These are phyloP conservation scores for Lagodon rhomboides DNA, from an alignment of 2,797 vertebrate species.

Conservation along the genomic window DNA sequence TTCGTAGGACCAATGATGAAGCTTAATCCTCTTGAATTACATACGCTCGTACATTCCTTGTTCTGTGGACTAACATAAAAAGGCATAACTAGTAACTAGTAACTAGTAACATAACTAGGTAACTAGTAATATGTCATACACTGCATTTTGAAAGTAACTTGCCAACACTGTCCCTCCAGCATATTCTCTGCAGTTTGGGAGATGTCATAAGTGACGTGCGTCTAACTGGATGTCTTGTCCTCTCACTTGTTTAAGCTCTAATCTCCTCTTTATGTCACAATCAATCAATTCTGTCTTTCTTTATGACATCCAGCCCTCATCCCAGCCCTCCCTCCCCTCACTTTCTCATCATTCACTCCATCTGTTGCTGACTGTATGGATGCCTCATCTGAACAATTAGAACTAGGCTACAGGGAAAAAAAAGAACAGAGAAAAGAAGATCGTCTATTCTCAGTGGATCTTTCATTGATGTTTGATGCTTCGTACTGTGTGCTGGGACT, in stretches of 20 bases:
- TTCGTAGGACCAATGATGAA: too few species aligned
- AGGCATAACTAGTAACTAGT: too few species aligned
- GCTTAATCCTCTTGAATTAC: too few species aligned
- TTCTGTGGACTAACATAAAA: too few species aligned
- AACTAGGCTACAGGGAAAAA: not conserved
- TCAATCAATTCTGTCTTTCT: slow-evolving; percentile 64
- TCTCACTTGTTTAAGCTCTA: slow-evolving; percentile 69
- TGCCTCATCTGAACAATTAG: slow-evolving; percentile 34
- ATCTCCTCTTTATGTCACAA: slow-evolving; percentile 67
- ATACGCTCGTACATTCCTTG: too few species aligned
- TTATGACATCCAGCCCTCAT: slow-evolving; percentile 48
- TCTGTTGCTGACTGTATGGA: slow-evolving; percentile 58
- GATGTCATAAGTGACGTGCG: slow-evolving; percentile 5
- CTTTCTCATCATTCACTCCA: slow-evolving; percentile 61
- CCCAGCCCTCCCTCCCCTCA: slow-evolving; percentile 25
- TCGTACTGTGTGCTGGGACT: too few species aligned
- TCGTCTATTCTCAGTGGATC: not conserved
- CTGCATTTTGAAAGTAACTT: too few species aligned
- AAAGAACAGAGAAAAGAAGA: not conserved
- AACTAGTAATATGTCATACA: too few species aligned
- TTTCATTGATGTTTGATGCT: too few species aligned
- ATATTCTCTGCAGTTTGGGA: not conserved
- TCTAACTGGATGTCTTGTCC: slow-evolving; percentile 47
- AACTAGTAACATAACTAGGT: too few species aligned
- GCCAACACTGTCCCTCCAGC: not conserved